Conservation (phyloP, 2,888 invertebrate species). For the Hydrotaea diabolus region DNA sequence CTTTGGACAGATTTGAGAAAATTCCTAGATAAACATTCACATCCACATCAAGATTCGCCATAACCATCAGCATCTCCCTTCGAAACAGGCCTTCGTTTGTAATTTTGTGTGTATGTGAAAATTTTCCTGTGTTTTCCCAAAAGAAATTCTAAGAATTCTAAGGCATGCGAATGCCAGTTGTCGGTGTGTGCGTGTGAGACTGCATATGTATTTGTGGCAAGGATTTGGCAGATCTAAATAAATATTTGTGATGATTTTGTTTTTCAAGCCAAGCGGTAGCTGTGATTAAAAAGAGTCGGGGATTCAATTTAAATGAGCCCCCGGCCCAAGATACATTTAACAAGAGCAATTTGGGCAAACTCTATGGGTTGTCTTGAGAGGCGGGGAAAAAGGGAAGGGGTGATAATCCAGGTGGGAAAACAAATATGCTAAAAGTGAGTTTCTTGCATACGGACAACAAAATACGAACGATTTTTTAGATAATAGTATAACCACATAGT, state of each 20-base stretch:
- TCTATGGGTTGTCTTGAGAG: not conserved
- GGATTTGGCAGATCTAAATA: slow-evolving; percentile 45
- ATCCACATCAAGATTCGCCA: slow-evolving; percentile 19
- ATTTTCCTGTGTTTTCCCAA: slow-evolving; percentile 19
- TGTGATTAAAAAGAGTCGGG: not conserved
- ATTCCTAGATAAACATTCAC: slow-evolving; percentile 65
- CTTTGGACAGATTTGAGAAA: slow-evolving; percentile 63
- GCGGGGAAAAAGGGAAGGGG: too few species aligned
- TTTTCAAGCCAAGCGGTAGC: not conserved
- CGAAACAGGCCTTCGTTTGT: not conserved
- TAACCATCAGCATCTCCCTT: not conserved
- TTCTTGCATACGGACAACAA: too few species aligned
- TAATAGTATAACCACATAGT: too few species aligned
- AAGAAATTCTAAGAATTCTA: not conserved
- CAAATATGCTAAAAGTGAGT: too few species aligned
- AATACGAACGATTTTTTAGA: too few species aligned
- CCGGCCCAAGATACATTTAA: not conserved
- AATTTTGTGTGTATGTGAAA: not conserved
- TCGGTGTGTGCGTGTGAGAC: not conserved
- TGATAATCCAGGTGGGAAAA: too few species aligned
- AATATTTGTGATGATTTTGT: slow-evolving; percentile 50
- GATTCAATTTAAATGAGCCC: not conserved
- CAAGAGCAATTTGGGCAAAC: slow-evolving; percentile 3
- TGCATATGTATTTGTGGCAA: not conserved
- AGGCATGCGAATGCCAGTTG: not conserved